A percentile compares a stretch with the other conserved stretches of the same genome.
Evolutionary conservation across 2,113 vertebrate genomes (phyloP).

Genomic region (Sorex araneus): DNA sequence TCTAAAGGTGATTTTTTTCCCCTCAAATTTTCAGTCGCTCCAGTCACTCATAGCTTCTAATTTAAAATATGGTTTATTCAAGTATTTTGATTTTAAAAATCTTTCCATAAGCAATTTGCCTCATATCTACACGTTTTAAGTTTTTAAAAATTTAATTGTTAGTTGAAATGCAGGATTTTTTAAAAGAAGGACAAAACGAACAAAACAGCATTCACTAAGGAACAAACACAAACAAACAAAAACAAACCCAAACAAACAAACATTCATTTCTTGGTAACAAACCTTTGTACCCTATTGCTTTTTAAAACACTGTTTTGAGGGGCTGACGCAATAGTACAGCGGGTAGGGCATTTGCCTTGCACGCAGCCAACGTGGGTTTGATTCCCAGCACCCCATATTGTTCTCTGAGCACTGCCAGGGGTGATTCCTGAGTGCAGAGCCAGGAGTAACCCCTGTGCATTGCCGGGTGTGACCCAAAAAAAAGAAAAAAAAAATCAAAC

Average conservation of each 20-base stretch:
- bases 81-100: slow-evolving; percentile 38
- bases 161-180: no score
- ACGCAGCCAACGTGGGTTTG: no score
- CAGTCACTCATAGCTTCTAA: slow-evolving; percentile 63
- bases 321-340: no score
- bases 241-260: background rate
- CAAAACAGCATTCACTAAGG: slow-evolving; percentile 34
- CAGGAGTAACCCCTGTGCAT: no score
- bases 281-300: background rate
- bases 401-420: no score
- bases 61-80: slow-evolving; percentile 58
- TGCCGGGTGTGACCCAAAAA: no score
- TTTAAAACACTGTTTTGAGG: slow-evolving; percentile 9
- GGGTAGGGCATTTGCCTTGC: no score
- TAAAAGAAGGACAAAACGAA: slow-evolving; percentile 20
- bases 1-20: background rate
- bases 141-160: slow-evolving; percentile 43
- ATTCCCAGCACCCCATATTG: no score
- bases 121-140: slow-evolving; percentile 52
- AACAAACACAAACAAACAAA: background rate
- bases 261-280: slow-evolving; percentile 5
- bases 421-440: no score
- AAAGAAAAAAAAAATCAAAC: no score
- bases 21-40: slow-evolving; percentile 52
- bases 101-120: slow-evolving; percentile 57